phyloP scores from a whole-genome alignment of 1,140 invertebrate genomes.

The Heliothis virescens region DNA sequence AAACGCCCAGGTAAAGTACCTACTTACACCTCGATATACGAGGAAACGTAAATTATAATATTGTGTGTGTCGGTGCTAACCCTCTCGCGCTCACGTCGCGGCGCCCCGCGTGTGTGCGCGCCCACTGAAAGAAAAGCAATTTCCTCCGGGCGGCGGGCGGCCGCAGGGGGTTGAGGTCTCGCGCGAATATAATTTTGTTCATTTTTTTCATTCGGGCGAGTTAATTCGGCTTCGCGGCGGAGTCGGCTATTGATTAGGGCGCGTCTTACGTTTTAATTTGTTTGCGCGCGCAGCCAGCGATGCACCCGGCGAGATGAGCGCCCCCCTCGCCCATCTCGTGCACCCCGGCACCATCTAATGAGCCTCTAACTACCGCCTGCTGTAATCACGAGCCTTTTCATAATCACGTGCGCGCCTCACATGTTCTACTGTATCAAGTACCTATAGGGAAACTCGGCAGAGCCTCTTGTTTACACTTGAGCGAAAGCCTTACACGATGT shows the following conservation, averaged over 20 bases:
- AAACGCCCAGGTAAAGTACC: slow-evolving; percentile 84
- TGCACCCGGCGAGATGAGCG: slow-evolving; percentile 80
- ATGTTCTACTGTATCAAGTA: slow-evolving; percentile 55
- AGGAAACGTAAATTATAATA: slow-evolving; percentile 86
- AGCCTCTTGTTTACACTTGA: slow-evolving; percentile 45
- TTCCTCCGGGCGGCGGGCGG: slow-evolving; percentile 74
- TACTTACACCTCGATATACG: slow-evolving; percentile 85
- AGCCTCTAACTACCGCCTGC: slow-evolving; percentile 76
- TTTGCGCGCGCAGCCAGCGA: slow-evolving; percentile 84
- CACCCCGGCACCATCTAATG: slow-evolving; percentile 70
- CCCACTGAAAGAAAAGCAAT: slow-evolving; percentile 85
- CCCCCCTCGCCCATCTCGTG: slow-evolving; percentile 51
- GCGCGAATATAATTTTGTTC: slow-evolving; percentile 86
- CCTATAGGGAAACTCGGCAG: slow-evolving; percentile 30
- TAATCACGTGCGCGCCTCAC: slow-evolving; percentile 76
- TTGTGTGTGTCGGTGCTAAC: slow-evolving; percentile 83
- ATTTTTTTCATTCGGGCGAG: slow-evolving; percentile 85
- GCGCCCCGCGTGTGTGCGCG: slow-evolving; percentile 73
- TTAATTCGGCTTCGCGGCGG: slow-evolving; percentile 84
- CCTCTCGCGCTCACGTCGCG: slow-evolving; percentile 75
- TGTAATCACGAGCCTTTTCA: slow-evolving; percentile 79
- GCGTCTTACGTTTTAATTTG: slow-evolving; percentile 86
- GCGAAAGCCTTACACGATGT: slow-evolving; percentile 35
- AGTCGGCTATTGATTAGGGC: slow-evolving; percentile 85
- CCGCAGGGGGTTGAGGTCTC: slow-evolving; percentile 72